Base-by-base conservation (phyloP, 2,113 vertebrate genomes). In the Eptesicus fuscus region DNA sequence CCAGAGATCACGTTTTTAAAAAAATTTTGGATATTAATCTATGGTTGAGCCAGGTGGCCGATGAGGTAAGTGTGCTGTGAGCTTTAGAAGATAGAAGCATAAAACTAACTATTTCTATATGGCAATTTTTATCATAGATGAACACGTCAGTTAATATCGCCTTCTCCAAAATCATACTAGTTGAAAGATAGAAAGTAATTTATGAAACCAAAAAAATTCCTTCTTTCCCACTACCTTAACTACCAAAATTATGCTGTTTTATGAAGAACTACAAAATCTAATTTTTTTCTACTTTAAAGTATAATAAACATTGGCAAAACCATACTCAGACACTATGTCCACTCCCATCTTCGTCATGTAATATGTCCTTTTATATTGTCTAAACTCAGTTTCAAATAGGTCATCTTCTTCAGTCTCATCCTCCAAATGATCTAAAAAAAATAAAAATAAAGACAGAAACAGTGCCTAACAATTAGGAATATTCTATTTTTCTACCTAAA, bases 331-430 rank as follows among this genome's bases (percentile, higher is more conserved):
- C 83, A 99, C 99, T 73, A 99, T 98, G 93, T 99, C 99, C 96
- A 99, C 99, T 0, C 98, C 99, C 99, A 99, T 99, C 98, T 99
- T 99, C 85, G 99, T 99, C 99, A 99, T 99, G 94, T 99, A 99
- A 94, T 99, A 99, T 5, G 99, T 99, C 97, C 99, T 99, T 94
- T 99, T 99, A 98, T 99, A 99, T 95, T 99, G 99, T 93, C 99
- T 99, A 97, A 99, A 99, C 97, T 99, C 99, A 0, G 99, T 99
- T 98, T 99, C 99, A 98, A 99, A 99, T n/a, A 99, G 97, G 91
- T 99, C 99, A 28, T 99, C 99, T 74, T 99, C 99, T 97, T 99
- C 99, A 49, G 98, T 98, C 25, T 99, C 99, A 35, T 99, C 99
- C 78, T 99, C 99, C 80, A 97, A 90, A 3, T 96, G 88, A 67